Evolutionary conservation across 2,888 invertebrate genomes (phyloP).

Genomic region (Agonum fuliginosum): DNA sequence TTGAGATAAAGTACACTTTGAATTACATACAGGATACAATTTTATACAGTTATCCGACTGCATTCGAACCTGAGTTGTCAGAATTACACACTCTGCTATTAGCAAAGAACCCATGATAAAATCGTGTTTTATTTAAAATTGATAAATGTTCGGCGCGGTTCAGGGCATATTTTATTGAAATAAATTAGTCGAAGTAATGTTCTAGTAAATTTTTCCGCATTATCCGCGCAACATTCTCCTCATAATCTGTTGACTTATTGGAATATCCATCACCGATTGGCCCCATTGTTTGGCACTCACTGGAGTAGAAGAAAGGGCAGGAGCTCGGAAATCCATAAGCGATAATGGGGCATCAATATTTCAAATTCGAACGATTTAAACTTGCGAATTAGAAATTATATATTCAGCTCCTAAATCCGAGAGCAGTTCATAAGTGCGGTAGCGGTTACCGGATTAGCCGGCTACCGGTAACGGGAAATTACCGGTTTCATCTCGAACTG

Average conservation of each 20-base stretch:
- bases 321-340: slow-evolving; percentile 20
- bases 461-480: slow-evolving; percentile 29
- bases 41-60: too few relatives aligned
- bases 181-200: too few relatives aligned
- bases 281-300: background rate
- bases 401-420: slow-evolving; percentile 31
- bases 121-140: too few relatives aligned
- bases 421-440: slow-evolving; percentile 39
- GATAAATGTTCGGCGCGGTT: too few relatives aligned
- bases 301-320: background rate
- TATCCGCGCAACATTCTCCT: too few relatives aligned
- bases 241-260: background rate
- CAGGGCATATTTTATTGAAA: too few relatives aligned
- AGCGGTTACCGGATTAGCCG: slow-evolving; percentile 45
- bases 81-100: too few relatives aligned
- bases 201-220: too few relatives aligned
- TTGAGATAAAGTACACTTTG: too few relatives aligned
- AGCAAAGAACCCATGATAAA: too few relatives aligned
- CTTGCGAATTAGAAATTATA: slow-evolving; percentile 41
- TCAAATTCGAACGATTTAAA: background rate
- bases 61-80: too few relatives aligned
- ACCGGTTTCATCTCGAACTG: slow-evolving; percentile 13
- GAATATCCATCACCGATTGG: background rate
- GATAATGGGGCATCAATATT: slow-evolving; percentile 27
- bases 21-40: too few relatives aligned